phyloP scores from a whole-genome alignment of 1,140 invertebrate species.

The Schlechtendalia chinensis region DNA sequence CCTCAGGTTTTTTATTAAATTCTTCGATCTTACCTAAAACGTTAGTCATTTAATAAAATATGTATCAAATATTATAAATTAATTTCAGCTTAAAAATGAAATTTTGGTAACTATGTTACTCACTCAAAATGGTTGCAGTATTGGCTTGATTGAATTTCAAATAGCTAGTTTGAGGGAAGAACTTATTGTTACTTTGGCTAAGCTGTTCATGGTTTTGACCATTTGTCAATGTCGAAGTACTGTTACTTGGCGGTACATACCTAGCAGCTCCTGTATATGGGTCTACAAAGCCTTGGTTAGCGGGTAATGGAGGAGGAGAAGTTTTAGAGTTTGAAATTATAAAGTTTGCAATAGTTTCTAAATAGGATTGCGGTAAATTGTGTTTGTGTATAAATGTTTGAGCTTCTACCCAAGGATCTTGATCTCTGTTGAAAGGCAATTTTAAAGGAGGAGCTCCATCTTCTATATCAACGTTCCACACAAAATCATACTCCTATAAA shows the following conservation, averaged over 20 bases:
- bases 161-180: slow-evolving; percentile 52
- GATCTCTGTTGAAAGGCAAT: slow-evolving; percentile 80
- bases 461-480: slow-evolving; percentile 91
- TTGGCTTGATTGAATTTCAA: slow-evolving; percentile 67
- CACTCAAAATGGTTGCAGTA: slow-evolving; percentile 62
- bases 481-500: slow-evolving; percentile 86
- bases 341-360: slow-evolving; percentile 95
- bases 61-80: not conserved
- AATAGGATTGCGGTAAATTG: slow-evolving; percentile 78
- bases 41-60: too few relatives aligned
- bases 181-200: slow-evolving; percentile 50
- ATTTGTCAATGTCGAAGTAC: slow-evolving; percentile 31
- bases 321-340: slow-evolving; percentile 75
- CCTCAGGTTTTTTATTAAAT: not conserved
- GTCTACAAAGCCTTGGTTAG: slow-evolving; percentile 64
- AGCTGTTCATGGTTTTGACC: slow-evolving; percentile 61
- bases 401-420: slow-evolving; percentile 68
- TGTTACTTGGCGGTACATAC: slow-evolving; percentile 63
- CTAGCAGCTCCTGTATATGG: slow-evolving; percentile 78
- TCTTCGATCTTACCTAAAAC: slow-evolving; percentile 39
- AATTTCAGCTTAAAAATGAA: not conserved
- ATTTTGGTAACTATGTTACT: slow-evolving; percentile 48
- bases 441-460: slow-evolving; percentile 84
- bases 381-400: slow-evolving; percentile 70
- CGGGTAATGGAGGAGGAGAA: slow-evolving; percentile 55